Base-by-base conservation (phyloP, 2,113 vertebrate genomes). In the Pleuronectes platessa region DNA sequence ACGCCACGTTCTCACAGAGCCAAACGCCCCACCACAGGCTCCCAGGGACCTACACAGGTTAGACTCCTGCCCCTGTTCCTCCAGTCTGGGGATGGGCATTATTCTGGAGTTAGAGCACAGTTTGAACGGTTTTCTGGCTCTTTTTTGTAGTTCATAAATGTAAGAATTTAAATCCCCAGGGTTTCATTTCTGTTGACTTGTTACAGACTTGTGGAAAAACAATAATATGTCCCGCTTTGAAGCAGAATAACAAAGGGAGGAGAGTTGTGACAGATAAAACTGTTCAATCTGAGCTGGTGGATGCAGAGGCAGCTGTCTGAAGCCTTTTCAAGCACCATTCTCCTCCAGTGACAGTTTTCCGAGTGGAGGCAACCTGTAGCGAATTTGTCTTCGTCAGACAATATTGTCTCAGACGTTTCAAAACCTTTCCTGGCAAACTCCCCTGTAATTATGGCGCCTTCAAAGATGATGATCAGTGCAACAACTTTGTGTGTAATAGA, bases 391-490 rank as follows among this genome's bases (percentile, higher is more conserved):
- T 90, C 81, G 51, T 91, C 90, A 88, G 68, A 65, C 61, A 61
- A 76, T 85, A 89, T 92, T 84, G 82, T 83, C 74, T 77, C 21
- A 79, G 87, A 78, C 63, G 26, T 82, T 86, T 88, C 61, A 27
- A 77, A 82, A 77, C 63, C 65, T 75, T 83, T 88, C 66, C 51
- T 81, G 77, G 71, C 78, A 73, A 26, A 56, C 53, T 86, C 69
- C 84, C 80, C 77, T 88, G 84, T 88, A 93, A 90, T 93, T 89
- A 90, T 64, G 71, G 81, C 65, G 40, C 62, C 71, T 85, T 91
- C 72, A 87, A 83, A 88, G 71, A 88, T 42, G 61, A 79, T 72
- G 77, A 88, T 85, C 83, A 83, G 76, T 53, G 78, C 78, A 83
- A 70, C 81, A 86, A 76, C 83, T 86, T 79, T 23, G 83, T 79